Conservation (phyloP, 1,140 invertebrate species). For the Caenorhabditis brenneri region DNA sequence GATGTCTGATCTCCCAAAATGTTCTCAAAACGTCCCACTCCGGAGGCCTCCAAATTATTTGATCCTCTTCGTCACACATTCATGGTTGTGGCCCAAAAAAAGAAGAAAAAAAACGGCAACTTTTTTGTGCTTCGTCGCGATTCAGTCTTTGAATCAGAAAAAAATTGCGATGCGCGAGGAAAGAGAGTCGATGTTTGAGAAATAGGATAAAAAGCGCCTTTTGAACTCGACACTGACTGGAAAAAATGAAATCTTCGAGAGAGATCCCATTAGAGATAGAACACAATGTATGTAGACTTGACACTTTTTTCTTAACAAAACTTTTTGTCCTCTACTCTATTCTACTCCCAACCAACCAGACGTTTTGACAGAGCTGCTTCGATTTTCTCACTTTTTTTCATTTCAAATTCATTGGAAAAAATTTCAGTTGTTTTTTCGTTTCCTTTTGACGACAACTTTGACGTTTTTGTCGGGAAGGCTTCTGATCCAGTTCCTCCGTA, state of each 20-base stretch:
- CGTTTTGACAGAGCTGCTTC: no score
- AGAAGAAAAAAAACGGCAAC: background rate
- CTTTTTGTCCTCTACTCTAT: constrained; percentile 20
- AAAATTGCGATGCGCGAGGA: background rate
- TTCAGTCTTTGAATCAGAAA: constrained; percentile 4
- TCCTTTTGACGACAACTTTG: background rate
- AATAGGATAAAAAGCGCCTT: constrained; percentile 38
- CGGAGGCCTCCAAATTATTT: constrained; percentile 15
- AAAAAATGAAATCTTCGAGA: constrained; percentile 42
- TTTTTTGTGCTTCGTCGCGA: background rate
- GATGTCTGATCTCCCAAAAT: constrained; percentile 41
- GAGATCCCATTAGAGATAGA: constrained; percentile 40
- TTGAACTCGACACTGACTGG: constrained; percentile 33
- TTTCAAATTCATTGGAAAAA: constrained; percentile 6
- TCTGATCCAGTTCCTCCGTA: constrained; percentile 6
- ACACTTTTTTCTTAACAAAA: constrained; percentile 7
- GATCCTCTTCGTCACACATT: constrained; percentile 38
- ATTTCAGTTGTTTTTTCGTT: background rate
- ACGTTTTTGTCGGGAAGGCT: background rate
- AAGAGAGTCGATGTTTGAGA: constrained; percentile 3
- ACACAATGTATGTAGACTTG: constrained; percentile 34
- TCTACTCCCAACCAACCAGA: background rate
- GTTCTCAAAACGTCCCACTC: constrained; percentile 38
- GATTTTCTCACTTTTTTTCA: background rate
- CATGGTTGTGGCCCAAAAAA: background rate